Base-by-base conservation (phyloP, 2,888 invertebrate species). In the Microchrysa polita region DNA sequence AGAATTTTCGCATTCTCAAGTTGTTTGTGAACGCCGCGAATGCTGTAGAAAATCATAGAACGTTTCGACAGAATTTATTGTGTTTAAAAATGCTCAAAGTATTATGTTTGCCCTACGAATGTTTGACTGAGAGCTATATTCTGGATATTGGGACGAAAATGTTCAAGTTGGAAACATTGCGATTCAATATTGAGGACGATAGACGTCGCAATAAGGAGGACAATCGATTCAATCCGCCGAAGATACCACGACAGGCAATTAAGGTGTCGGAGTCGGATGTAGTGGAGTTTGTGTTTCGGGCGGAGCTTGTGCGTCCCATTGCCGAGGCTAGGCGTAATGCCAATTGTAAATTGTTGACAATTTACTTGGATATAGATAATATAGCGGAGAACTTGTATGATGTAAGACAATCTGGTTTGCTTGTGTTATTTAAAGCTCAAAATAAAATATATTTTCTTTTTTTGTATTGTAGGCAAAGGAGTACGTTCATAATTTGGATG, bases 31-130 rank as follows among this genome's bases (percentile, higher is more conserved):
- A 65, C 44, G 65, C 65, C 9, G 20, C 22, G n/a, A 65, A 22
- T 44, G 44, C 42, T 2, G 44, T 65, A 12, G 48, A 65, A 22
- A 65, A 44, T 18, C 65, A 65, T 48, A 65, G 22, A 48, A 22
- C 12, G 4, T 65, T 65, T 22, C 42, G n/a, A 44, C 20, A 65
- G 14, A 10, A 34, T 10, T 22, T 65, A 22, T 10, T 65, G 5
- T 18, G 20, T 9, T 22, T 65, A 44, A 14, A 42, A 14, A 65
- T 44, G 10, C 34, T 65, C 42, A 20, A 48, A 22, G 42, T 65
- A 9, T 16, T 65, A 10, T 65, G 48, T 18, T 22, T 65, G 12
- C 65, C 65, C 5, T 65, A 65, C 22, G 65, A 65, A 65, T 65
- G 65, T 48, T 48, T 65, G 9, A 22, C 42, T 10, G 65, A 65